These are phyloP conservation scores for Bubo bubo DNA, from an alignment of 2,113 vertebrate genomes.

Conservation along the genomic window DNA sequence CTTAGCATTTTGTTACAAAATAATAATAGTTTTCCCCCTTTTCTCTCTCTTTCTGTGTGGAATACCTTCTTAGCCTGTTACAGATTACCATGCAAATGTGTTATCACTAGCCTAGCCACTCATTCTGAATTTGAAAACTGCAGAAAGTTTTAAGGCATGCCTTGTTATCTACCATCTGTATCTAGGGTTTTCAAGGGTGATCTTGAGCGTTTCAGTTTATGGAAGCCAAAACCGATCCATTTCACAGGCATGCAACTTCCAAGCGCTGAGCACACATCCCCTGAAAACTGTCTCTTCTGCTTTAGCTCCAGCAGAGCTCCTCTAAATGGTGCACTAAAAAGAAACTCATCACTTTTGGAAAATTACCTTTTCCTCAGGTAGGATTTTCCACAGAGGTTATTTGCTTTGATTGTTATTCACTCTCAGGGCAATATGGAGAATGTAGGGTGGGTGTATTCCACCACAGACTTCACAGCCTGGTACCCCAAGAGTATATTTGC, in stretches of 20 bases:
- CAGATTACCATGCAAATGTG: fast-evolving
- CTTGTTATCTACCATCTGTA: neutral
- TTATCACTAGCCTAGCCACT: neutral
- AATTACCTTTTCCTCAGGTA: neutral
- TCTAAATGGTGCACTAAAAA: neutral
- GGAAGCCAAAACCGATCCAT: neutral
- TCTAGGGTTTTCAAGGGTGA: neutral
- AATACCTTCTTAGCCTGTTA: neutral
- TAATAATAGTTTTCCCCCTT: neutral
- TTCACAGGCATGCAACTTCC: neutral
- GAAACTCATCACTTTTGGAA: neutral
- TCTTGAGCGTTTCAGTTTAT: neutral
- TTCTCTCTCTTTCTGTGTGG: neutral
- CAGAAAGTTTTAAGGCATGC: neutral
- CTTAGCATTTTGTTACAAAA: neutral
- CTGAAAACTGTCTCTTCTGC: neutral
- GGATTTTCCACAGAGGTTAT: neutral
- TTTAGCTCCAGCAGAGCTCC: neutral
- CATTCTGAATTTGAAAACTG: neutral
- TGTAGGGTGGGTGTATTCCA: too few relatives aligned
- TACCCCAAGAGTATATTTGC: neutral
- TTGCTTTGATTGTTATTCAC: neutral
- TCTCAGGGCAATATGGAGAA: neutral
- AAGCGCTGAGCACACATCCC: neutral
- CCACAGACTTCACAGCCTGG: neutral